phyloP scores from a whole-genome alignment of 2,888 invertebrate genomes.

The Belgica antarctica region DNA sequence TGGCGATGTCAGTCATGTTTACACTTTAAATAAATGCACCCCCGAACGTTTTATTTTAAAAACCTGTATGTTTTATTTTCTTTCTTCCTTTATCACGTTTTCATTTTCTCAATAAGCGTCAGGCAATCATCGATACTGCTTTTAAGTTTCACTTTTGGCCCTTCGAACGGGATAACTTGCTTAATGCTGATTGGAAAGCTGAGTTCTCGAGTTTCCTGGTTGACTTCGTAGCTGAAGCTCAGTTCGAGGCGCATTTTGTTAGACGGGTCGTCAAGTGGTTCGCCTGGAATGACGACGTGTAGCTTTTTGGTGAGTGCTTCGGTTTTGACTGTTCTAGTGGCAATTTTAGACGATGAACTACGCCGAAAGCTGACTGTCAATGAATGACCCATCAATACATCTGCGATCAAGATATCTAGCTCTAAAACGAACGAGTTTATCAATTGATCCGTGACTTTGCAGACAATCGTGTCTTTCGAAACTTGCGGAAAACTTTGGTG shows the following conservation, averaged over 20 bases:
- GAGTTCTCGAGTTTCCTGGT: not conserved
- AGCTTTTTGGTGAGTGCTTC: not conserved
- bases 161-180: not conserved
- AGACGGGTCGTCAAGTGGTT: not conserved
- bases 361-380: not conserved
- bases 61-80: not conserved
- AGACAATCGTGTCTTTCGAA: not conserved
- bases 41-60: too few relatives aligned
- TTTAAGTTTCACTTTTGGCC: not conserved
- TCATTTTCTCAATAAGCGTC: not conserved
- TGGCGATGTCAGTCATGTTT: too few relatives aligned
- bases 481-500: not conserved
- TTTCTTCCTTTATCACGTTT: not conserved
- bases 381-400: not conserved
- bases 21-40: too few relatives aligned
- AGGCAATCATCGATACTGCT: not conserved
- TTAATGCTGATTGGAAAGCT: not conserved
- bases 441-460: not conserved
- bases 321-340: not conserved
- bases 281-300: not conserved
- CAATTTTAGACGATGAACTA: not conserved
- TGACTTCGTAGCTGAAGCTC: not conserved
- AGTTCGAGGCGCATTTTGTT: not conserved
- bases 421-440: not conserved
- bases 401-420: too few relatives aligned